Base-by-base conservation (phyloP, 1,140 invertebrate genomes). In the Pteromalus puparum region DNA sequence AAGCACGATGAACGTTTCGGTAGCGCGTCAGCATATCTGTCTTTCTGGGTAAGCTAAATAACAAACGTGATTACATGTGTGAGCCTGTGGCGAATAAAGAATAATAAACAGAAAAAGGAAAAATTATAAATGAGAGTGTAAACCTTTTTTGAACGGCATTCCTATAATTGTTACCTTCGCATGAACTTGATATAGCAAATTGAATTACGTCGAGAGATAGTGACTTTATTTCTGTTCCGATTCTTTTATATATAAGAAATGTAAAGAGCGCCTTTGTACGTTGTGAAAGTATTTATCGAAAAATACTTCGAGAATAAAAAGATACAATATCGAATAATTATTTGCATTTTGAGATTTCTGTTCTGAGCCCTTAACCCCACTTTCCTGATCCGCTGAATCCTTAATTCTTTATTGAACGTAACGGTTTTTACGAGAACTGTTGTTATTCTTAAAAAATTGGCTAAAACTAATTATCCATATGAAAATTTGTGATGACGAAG, bases 221-320 rank as follows among this genome's bases (percentile, higher is more conserved):
- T 80, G 28, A 85, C 70, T 87, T 82, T 87, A 79, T 86, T 89
- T 89, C 88, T 86, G 85, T 87, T 88, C 68, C 85, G 82, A 84
- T 85, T 83, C 48, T 85, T 88, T 88, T 88, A 86, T 87, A 88
- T 86, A 88, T 86, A 81, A 83, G 81, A 87, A 87, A 86, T 89
- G 81, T 77, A 83, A 87, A 87, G 73, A 87, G 86, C 88, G 86
- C 87, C 85, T 90, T 90, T 90, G 88, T 90, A 89, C 81, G 68
- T 84, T 87, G 86, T 87, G 80, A 87, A 85, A 87, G 83, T 88
- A 87, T 89, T 88, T 87, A 86, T 83, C 82, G 65, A 89, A 79
- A 82, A 88, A 87, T 87, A 88, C 83, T 86, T 78, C 53, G 83
- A 88, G 75, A 86, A 86, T 85, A 83, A 86, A 87, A 84, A 87